A percentile compares a stretch with the other conserved stretches of the same genome.
Evolutionary conservation across 2,888 invertebrate species (phyloP).

Genomic region (Creontiades dilutus): DNA sequence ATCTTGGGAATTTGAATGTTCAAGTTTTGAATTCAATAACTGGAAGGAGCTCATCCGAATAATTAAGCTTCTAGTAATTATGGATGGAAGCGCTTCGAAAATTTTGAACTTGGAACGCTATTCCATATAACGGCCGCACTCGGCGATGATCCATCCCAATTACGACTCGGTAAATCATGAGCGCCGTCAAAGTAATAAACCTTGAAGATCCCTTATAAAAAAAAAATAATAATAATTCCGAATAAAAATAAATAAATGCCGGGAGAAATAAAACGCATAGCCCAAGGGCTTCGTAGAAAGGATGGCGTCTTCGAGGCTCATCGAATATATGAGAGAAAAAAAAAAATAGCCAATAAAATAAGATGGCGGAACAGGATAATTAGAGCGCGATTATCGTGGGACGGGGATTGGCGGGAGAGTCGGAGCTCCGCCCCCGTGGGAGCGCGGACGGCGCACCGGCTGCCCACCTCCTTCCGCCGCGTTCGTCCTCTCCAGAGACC

Average conservation of each 20-base stretch:
- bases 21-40: too few species aligned
- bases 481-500: not conserved
- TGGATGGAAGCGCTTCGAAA: too few species aligned
- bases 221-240: not conserved
- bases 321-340: constrained; percentile 29
- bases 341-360: constrained; percentile 60
- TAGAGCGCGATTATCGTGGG: constrained; percentile 67
- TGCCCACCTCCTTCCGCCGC: not conserved
- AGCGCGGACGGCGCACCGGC: not conserved
- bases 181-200: too few species aligned
- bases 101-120: too few species aligned
- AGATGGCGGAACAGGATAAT: constrained; percentile 67
- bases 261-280: not conserved
- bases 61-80: too few species aligned
- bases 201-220: too few species aligned
- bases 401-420: constrained; percentile 66
- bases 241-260: not conserved
- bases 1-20: too few species aligned
- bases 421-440: constrained; percentile 58
- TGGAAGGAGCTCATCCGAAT: too few species aligned
- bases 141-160: too few species aligned
- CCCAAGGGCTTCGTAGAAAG: constrained; percentile 13
- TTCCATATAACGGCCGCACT: too few species aligned
- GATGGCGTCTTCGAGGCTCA: not conserved
- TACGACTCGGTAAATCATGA: too few species aligned